These are phyloP conservation scores for Vollenhovia emeryi DNA, from an alignment of 1,140 invertebrate genomes.

Conservation along the genomic window DNA sequence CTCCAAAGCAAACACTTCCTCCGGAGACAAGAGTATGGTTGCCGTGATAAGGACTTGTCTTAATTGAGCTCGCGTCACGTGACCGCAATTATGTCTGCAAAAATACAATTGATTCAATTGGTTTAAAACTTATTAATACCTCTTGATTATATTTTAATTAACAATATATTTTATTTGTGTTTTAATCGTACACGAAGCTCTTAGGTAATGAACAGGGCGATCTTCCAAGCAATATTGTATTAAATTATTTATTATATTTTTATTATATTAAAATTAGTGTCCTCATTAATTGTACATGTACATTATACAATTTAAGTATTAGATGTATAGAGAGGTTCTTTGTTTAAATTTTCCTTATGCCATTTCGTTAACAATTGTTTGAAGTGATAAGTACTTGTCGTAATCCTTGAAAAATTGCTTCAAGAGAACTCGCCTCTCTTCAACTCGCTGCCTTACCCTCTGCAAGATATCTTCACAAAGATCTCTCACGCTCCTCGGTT, in stretches of 20 bases:
- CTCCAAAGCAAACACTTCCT: constrained; percentile 89
- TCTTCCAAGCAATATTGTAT: background rate
- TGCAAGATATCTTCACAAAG: constrained; percentile 86
- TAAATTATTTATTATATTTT: background rate
- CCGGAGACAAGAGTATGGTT: constrained; percentile 87
- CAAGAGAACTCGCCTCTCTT: constrained; percentile 86
- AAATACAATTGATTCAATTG: constrained; percentile 15
- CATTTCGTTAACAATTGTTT: background rate
- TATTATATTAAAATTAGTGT: background rate
- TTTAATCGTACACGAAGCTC: background rate
- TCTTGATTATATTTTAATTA: background rate
- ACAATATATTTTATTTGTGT: background rate
- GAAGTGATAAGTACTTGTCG: constrained; percentile 86
- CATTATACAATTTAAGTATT: background rate
- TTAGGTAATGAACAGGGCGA: background rate
- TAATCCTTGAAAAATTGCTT: constrained; percentile 89
- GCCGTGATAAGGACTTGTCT: constrained; percentile 88
- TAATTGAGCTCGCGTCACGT: constrained; percentile 89
- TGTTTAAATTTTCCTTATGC: background rate
- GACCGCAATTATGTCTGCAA: constrained; percentile 88
- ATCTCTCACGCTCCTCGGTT: constrained; percentile 78
- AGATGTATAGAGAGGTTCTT: background rate
- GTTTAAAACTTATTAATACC: constrained; percentile 22
- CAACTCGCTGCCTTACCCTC: constrained; percentile 84
- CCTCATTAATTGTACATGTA: background rate